Evolutionary conservation across 2,888 invertebrate genomes (phyloP).

Genomic region (Habrosyne pyritoides): DNA sequence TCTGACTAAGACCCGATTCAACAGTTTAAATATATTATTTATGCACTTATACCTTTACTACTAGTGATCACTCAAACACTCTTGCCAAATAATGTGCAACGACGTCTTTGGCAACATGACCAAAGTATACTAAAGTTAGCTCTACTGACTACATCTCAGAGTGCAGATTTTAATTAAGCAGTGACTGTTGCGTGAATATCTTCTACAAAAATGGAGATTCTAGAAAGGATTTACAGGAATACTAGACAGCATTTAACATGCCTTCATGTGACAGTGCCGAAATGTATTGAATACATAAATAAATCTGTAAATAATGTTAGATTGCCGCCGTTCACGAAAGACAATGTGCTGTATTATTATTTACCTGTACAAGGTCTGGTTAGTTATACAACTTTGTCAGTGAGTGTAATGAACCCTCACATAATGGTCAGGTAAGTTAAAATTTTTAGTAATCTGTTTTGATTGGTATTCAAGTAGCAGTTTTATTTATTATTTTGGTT

Average conservation of each 20-base stretch:
- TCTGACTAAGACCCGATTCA: no score
- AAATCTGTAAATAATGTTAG: slow-evolving; percentile 67
- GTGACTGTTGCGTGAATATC: neutral
- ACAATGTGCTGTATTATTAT: slow-evolving; percentile 90
- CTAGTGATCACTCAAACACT: no score
- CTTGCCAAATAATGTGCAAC: no score
- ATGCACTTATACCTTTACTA: no score
- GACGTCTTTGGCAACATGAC: no score
- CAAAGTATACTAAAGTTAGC: no score
- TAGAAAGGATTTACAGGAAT: slow-evolving; percentile 66
- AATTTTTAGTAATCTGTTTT: neutral
- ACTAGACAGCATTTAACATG: slow-evolving; percentile 54
- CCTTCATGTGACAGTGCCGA: slow-evolving; percentile 60
- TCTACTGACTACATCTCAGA: no score
- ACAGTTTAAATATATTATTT: no score
- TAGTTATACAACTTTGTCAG: slow-evolving; percentile 90
- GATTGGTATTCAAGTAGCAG: slow-evolving; percentile 8
- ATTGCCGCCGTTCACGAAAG: slow-evolving; percentile 87
- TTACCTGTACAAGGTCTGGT: slow-evolving; percentile 89
- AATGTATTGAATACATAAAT: slow-evolving; percentile 64
- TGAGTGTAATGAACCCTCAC: slow-evolving; percentile 93
- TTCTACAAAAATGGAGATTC: slow-evolving; percentile 61
- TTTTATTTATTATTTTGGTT: slow-evolving; percentile 11
- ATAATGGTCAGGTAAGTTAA: slow-evolving; percentile 87
- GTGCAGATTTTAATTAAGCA: no score